phyloP scores from a whole-genome alignment of 35 echinoderm and acorn worm genomes.

The Patiria miniata region DNA sequence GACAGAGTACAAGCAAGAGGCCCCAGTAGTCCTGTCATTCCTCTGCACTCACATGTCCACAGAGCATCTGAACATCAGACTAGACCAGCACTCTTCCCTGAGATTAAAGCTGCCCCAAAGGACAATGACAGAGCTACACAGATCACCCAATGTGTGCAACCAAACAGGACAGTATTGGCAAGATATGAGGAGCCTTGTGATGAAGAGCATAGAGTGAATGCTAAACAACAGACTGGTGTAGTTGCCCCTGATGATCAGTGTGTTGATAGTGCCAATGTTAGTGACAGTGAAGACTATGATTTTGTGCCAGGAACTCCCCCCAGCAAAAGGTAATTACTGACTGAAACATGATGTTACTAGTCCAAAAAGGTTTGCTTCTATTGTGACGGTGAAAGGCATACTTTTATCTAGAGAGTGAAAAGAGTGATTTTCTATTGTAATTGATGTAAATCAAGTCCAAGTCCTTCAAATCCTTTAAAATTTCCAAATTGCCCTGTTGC shows the following conservation, averaged over 20 bases:
- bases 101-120: not conserved
- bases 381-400: no score
- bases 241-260: no score
- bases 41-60: not conserved
- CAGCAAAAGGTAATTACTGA: constrained; percentile 88
- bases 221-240: no score
- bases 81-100: not conserved
- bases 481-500: no score
- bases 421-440: no score
- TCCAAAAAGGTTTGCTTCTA: no score
- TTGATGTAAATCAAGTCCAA: no score
- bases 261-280: not conserved
- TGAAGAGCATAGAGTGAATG: constrained; percentile 27
- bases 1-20: not conserved
- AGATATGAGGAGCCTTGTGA: constrained; percentile 3
- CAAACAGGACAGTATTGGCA: constrained; percentile 16
- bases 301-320: constrained; percentile 89
- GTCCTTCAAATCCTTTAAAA: no score
- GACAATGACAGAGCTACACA: constrained; percentile 39
- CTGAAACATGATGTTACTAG: no score
- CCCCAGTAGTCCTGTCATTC: not conserved
- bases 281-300: constrained; percentile 64
- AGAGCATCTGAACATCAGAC: not conserved
- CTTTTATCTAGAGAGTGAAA: no score
- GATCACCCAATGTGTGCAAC: constrained; percentile 46